Evolutionary conservation across 1,140 invertebrate species (phyloP).

Genomic region (Aphelenchoides avenae): DNA sequence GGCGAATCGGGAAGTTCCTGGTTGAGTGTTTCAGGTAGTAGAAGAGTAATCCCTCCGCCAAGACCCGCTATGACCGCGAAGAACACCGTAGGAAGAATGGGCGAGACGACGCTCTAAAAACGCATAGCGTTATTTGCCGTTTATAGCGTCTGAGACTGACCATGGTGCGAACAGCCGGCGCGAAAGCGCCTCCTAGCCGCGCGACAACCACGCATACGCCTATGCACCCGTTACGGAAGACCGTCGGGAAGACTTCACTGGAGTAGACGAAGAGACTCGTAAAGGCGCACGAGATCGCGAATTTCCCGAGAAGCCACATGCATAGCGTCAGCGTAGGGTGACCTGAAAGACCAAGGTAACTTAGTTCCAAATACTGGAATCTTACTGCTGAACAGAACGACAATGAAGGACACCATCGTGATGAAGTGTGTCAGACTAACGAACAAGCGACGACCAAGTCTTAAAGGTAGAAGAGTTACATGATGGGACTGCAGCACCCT

Average conservation of each 20-base stretch:
- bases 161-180: slow-evolving; percentile 21
- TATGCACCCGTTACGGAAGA: slow-evolving; percentile 38
- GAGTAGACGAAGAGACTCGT: slow-evolving; percentile 37
- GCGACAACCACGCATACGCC: slow-evolving; percentile 40
- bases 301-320: slow-evolving; percentile 39
- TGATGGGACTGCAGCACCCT: not conserved
- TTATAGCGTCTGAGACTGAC: slow-evolving; percentile 8
- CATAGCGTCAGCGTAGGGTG: slow-evolving; percentile 8
- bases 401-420: slow-evolving; percentile 22
- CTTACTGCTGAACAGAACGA: slow-evolving; percentile 17
- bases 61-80: slow-evolving; percentile 24
- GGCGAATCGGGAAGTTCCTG: slow-evolving; percentile 29
- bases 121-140: slow-evolving; percentile 5
- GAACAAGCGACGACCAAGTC: slow-evolving; percentile 30
- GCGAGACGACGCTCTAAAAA: slow-evolving; percentile 21
- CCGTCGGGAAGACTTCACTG: slow-evolving; percentile 38
- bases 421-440: slow-evolving; percentile 28
- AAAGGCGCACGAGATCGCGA: slow-evolving; percentile 39
- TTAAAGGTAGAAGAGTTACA: slow-evolving; percentile 8
- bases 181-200: slow-evolving; percentile 18
- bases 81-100: slow-evolving; percentile 26
- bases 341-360: too few species aligned
- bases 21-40: slow-evolving; percentile 31
- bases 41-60: slow-evolving; percentile 11
- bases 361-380: too few species aligned